A percentile compares a stretch with the other conserved stretches of the same genome.
Conservation (phyloP, 2,113 vertebrate species). For the Aegotheles bennettii region DNA sequence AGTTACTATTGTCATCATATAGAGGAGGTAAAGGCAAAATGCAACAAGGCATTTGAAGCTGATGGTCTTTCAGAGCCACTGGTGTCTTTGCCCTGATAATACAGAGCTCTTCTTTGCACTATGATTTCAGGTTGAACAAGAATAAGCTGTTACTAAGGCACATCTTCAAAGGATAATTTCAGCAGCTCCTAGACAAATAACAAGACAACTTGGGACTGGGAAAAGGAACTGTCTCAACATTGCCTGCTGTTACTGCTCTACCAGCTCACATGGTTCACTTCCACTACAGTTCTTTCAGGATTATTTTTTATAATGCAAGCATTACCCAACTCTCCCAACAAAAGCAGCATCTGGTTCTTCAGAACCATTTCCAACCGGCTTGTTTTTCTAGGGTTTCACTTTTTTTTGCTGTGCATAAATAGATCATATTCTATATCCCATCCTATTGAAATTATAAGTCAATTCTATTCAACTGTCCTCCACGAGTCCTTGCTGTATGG, state of each 20-base stretch:
- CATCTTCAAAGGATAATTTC: neutral
- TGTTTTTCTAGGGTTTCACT: neutral
- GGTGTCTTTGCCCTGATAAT: neutral
- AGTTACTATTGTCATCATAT: neutral
- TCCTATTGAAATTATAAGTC: neutral
- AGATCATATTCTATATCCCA: neutral
- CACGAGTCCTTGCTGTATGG: rapidly evolving
- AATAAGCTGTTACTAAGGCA: neutral
- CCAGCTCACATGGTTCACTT: neutral
- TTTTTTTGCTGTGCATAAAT: neutral
- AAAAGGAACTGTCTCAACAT: neutral
- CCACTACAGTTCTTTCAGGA: neutral
- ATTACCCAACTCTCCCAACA: neutral
- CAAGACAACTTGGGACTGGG: neutral
- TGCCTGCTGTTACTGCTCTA: neutral
- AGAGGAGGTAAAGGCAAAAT: neutral
- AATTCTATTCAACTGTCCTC: rapidly evolving
- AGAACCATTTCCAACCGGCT: neutral
- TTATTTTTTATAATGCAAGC: neutral
- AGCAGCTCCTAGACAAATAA: neutral
- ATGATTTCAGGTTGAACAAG: neutral
- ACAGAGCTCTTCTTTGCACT: neutral
- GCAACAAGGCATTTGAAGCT: neutral
- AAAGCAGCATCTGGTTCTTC: neutral
- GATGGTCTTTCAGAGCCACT: neutral